A percentile compares a stretch with the other conserved stretches of the same genome.
phyloP scores from a whole-genome alignment of 2,888 invertebrate genomes.

The Athrips mouffetella region DNA sequence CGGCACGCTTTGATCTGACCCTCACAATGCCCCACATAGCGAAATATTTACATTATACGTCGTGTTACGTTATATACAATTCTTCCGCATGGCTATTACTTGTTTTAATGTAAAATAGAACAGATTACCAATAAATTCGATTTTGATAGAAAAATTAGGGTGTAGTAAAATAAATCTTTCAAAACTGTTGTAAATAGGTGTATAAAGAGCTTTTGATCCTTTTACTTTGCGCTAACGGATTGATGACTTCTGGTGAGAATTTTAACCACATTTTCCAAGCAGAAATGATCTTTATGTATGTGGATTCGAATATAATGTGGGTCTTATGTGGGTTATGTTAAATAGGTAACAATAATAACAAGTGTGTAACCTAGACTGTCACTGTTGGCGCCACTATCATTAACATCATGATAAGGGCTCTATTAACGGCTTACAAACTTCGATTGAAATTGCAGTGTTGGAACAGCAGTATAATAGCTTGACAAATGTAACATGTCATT shows the following conservation, averaged over 20 bases:
- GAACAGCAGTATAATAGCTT: neutral
- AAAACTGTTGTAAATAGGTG: constrained; percentile 4
- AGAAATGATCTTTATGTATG: too few species aligned
- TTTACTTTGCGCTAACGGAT: neutral
- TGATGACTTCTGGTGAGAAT: too few species aligned
- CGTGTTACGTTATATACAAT: constrained; percentile 57
- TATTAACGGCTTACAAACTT: neutral
- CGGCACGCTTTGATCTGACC: constrained; percentile 61
- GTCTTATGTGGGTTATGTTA: too few species aligned
- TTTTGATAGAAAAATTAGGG: constrained; percentile 12
- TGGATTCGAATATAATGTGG: too few species aligned
- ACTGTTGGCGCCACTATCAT: constrained; percentile 1
- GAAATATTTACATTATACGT: constrained; percentile 61
- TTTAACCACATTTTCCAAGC: too few species aligned
- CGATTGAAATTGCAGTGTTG: neutral
- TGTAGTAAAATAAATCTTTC: constrained; percentile 5
- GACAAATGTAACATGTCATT: constrained; percentile 3
- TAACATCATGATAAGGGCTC: constrained; percentile 2
- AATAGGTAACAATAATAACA: too few species aligned
- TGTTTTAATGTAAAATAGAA: constrained; percentile 58
- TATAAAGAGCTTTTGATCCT: neutral
- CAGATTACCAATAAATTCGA: constrained; percentile 38
- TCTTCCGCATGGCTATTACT: constrained; percentile 64
- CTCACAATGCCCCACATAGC: constrained; percentile 51
- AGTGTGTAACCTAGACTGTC: too few species aligned